phyloP scores from a whole-genome alignment of 2,113 vertebrate genomes.

The Todiramphus chloris region DNA sequence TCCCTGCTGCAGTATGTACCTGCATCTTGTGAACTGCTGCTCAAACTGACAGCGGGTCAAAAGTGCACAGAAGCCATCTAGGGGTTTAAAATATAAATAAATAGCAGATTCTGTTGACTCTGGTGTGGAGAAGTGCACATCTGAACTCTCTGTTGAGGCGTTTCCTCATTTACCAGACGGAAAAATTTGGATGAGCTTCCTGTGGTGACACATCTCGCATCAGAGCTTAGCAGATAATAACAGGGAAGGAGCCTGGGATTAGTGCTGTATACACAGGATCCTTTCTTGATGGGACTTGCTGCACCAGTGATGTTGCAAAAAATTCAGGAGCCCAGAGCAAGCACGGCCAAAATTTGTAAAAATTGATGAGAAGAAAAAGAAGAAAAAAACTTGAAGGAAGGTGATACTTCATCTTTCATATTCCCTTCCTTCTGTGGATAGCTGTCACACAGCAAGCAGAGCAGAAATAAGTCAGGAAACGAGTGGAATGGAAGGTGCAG shows the following conservation, averaged over 20 bases:
- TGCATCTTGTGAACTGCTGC: neutral
- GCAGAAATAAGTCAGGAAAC: neutral
- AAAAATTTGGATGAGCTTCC: constrained; percentile 23
- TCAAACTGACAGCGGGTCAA: constrained; percentile 9
- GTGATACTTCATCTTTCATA: neutral
- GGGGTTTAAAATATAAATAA: neutral
- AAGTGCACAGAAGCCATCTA: neutral
- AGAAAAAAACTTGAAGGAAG: neutral
- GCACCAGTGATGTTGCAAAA: neutral
- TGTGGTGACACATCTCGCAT: neutral
- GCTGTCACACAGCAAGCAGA: neutral
- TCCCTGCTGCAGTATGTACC: neutral
- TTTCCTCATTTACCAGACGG: neutral
- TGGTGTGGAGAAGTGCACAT: neutral
- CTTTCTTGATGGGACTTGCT: neutral
- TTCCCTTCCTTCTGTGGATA: neutral
- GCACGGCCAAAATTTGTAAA: neutral
- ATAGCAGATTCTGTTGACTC: neutral
- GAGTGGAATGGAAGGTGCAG: neutral
- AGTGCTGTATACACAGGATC: neutral
- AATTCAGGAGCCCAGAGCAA: neutral
- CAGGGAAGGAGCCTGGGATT: neutral
- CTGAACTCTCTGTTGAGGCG: constrained; percentile 24
- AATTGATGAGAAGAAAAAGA: neutral
- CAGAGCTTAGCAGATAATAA: neutral